Conservation (phyloP, 1,140 invertebrate genomes). For the Metaphire vulgaris region DNA sequence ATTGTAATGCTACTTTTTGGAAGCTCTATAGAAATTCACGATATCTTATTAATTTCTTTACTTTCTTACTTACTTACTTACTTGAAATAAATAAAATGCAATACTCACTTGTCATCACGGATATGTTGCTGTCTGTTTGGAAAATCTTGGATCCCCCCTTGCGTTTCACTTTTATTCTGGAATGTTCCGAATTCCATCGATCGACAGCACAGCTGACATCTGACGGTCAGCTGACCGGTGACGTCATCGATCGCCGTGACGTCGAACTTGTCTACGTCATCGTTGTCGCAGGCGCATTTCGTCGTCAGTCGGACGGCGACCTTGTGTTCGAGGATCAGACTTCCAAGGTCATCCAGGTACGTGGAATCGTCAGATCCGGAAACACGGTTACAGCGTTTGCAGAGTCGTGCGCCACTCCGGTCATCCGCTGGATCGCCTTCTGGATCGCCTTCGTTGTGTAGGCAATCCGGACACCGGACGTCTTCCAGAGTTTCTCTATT, state of each 20-base stretch:
- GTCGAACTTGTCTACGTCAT: slow-evolving; percentile 7
- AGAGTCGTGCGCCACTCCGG: background rate
- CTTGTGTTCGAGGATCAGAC: background rate
- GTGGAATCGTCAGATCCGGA: background rate
- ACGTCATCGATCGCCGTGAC: background rate
- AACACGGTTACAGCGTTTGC: background rate
- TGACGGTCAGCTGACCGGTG: background rate
- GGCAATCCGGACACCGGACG: background rate
- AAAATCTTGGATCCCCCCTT: too few species aligned
- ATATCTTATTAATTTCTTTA: too few species aligned
- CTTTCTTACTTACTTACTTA: too few species aligned
- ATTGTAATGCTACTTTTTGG: too few species aligned
- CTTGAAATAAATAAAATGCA: too few species aligned
- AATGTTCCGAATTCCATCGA: background rate
- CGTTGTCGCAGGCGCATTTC: slow-evolving; percentile 10
- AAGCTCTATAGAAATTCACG: too few species aligned
- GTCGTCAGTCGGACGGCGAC: background rate
- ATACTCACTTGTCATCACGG: too few species aligned
- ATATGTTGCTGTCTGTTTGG: too few species aligned
- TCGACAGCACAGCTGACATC: background rate
- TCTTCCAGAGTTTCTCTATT: background rate
- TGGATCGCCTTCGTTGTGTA: background rate
- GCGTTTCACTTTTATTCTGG: background rate
- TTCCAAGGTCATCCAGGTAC: background rate
- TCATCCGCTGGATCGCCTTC: background rate